Percentiles rank a stretch among this genome's conserved stretches.
phyloP scores from a whole-genome alignment of 2,113 vertebrate species.

The Euleptes europaea region DNA sequence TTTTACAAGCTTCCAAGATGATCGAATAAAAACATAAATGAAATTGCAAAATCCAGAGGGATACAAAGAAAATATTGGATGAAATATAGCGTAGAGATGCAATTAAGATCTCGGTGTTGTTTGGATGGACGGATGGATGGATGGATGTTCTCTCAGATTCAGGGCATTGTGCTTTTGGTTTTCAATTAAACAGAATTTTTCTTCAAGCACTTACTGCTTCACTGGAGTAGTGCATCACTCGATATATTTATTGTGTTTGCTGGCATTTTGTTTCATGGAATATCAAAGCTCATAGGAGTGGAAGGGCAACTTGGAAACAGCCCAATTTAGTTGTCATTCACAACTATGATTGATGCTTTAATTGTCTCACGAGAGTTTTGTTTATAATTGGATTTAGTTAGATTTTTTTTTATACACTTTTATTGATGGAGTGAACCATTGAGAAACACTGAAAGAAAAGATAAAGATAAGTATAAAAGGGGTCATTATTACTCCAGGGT shows the following conservation, averaged over 20 bases:
- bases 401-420: neutral
- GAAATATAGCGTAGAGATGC: neutral
- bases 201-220: slow-evolving; percentile 47
- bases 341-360: slow-evolving; percentile 5
- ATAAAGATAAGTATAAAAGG: too few relatives aligned
- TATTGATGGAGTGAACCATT: neutral
- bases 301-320: slow-evolving; percentile 44
- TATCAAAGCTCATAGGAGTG: slow-evolving; percentile 50
- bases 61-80: neutral
- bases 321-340: slow-evolving; percentile 29
- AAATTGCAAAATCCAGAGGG: neutral
- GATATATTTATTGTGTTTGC: slow-evolving; percentile 37
- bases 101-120: slow-evolving; percentile 21
- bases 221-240: slow-evolving; percentile 45
- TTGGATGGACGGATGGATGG: slow-evolving; percentile 39
- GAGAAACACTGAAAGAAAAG: slow-evolving; percentile 1
- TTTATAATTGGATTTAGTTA: slow-evolving; percentile 27
- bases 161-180: slow-evolving; percentile 51
- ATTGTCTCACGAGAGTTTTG: slow-evolving; percentile 17
- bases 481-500: too few relatives aligned
- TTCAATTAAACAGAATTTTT: slow-evolving; percentile 60
- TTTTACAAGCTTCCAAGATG: neutral
- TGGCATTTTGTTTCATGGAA: slow-evolving; percentile 41
- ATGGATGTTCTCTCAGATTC: slow-evolving; percentile 46
- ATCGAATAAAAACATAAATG: neutral